phyloP scores from a whole-genome alignment of 2,888 invertebrate species.

The Drosophila ustulata region DNA sequence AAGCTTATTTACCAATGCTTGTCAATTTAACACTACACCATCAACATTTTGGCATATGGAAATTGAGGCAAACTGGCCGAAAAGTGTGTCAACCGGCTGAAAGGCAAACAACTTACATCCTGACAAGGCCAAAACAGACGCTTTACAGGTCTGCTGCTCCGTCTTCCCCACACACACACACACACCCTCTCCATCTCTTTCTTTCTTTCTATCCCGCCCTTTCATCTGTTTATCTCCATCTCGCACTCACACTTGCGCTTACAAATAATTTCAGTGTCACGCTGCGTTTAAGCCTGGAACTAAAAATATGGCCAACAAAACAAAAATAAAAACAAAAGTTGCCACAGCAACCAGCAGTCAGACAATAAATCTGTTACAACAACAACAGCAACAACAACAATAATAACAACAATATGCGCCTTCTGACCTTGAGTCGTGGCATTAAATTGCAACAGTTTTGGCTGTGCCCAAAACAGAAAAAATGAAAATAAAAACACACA shows the following conservation, averaged over 20 bases:
- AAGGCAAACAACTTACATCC: conserved; percentile 43
- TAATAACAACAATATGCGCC: conserved; percentile 48
- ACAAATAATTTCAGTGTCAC: conserved; percentile 67
- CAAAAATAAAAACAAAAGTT: conserved; percentile 45
- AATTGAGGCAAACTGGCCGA: conserved; percentile 34
- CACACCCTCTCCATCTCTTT: not conserved
- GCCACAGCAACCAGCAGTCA: conserved; percentile 39
- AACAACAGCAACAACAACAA: conserved; percentile 33
- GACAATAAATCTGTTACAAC: conserved; percentile 53
- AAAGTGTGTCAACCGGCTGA: conserved; percentile 62
- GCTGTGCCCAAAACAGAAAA: conserved; percentile 39
- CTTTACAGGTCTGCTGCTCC: conserved; percentile 37
- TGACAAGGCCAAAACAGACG: conserved; percentile 58
- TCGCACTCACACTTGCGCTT: conserved; percentile 11
- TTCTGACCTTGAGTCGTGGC: conserved; percentile 70
- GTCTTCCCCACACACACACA: not conserved
- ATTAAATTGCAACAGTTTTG: conserved; percentile 70
- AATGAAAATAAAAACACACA: conserved; percentile 6
- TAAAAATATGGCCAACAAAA: conserved; percentile 27
- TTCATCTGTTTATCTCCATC: not conserved
- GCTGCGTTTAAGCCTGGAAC: conserved; percentile 49
- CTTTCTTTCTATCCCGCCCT: not conserved
- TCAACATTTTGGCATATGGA: conserved; percentile 47
- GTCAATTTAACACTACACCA: conserved; percentile 26
- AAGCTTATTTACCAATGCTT: conserved; percentile 2